Evolutionary conservation across 2,888 invertebrate genomes (phyloP).

Genomic region (Perithous albicinctus): DNA sequence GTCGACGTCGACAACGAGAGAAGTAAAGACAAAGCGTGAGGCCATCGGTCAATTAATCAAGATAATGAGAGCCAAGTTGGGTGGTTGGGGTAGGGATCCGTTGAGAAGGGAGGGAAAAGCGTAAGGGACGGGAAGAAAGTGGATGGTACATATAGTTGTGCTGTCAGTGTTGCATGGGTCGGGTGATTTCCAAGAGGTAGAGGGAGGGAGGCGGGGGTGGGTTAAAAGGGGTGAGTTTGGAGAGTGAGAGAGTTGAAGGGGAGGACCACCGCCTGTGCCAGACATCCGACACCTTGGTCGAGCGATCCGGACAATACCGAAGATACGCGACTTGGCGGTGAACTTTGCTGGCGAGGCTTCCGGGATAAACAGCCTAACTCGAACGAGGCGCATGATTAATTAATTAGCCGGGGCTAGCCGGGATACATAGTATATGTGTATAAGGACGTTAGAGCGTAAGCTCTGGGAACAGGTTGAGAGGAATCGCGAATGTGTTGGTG

Average conservation of each 20-base stretch:
- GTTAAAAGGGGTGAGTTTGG: slow-evolving; percentile 57
- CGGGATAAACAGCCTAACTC: slow-evolving; percentile 70
- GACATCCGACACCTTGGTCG: slow-evolving; percentile 83
- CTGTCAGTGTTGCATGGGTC: slow-evolving; percentile 65
- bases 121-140: slow-evolving; percentile 18
- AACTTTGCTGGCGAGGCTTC: slow-evolving; percentile 76
- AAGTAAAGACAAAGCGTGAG: slow-evolving; percentile 72
- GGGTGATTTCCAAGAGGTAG: slow-evolving; percentile 43
- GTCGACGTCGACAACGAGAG: slow-evolving; percentile 41
- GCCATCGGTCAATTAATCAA: slow-evolving; percentile 85
- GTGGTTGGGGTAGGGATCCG: slow-evolving; percentile 63
- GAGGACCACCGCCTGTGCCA: slow-evolving; percentile 80
- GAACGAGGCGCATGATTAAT: slow-evolving; percentile 82
- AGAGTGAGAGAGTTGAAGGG: slow-evolving; percentile 67
- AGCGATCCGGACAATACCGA: slow-evolving; percentile 82
- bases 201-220: too few species aligned
- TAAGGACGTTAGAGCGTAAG: slow-evolving; percentile 40
- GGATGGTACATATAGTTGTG: slow-evolving; percentile 41
- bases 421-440: slow-evolving; percentile 63
- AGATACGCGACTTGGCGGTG: slow-evolving; percentile 84
- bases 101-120: background rate
- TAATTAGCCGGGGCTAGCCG: slow-evolving; percentile 83
- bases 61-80: slow-evolving; percentile 83
- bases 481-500: slow-evolving; percentile 37
- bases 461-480: slow-evolving; percentile 40